Evolutionary conservation across 2,113 vertebrate genomes (phyloP).

Genomic region (Callipepla squamata): DNA sequence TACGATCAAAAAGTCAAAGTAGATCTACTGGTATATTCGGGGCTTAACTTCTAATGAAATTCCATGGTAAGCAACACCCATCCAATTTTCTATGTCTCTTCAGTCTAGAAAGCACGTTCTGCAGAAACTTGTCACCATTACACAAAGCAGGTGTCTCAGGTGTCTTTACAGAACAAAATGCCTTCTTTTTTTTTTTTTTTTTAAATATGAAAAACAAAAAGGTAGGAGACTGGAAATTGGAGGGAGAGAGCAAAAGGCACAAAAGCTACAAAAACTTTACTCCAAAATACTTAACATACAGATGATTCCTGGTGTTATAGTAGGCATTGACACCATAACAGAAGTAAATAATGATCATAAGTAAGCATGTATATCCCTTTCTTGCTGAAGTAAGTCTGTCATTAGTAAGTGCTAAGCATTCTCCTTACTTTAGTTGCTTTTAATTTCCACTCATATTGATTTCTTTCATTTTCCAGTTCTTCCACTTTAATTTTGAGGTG

Average conservation of each 20-base stretch:
- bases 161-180: not conserved
- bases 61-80: slow-evolving; percentile 70
- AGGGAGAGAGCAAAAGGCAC: not conserved
- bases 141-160: slow-evolving; percentile 16
- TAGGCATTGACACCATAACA: not conserved
- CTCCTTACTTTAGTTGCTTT: slow-evolving; percentile 91
- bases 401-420: not conserved
- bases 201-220: not conserved
- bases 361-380: not conserved
- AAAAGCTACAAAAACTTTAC: not conserved
- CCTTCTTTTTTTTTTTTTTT: not conserved
- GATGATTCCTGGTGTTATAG: not conserved
- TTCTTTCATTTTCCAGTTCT: slow-evolving; percentile 92
- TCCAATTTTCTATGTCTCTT: slow-evolving; percentile 73
- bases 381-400: not conserved
- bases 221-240: not conserved
- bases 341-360: not conserved
- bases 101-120: slow-evolving; percentile 77
- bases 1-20: not conserved
- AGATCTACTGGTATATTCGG: not conserved
- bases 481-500: slow-evolving; percentile 92
- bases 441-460: slow-evolving; percentile 91
- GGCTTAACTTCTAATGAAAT: not conserved
- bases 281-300: not conserved
- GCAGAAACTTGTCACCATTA: slow-evolving; percentile 75